These are phyloP conservation scores for Schizaphis graminum DNA, from an alignment of 2,888 invertebrate genomes.

Conservation along the genomic window DNA sequence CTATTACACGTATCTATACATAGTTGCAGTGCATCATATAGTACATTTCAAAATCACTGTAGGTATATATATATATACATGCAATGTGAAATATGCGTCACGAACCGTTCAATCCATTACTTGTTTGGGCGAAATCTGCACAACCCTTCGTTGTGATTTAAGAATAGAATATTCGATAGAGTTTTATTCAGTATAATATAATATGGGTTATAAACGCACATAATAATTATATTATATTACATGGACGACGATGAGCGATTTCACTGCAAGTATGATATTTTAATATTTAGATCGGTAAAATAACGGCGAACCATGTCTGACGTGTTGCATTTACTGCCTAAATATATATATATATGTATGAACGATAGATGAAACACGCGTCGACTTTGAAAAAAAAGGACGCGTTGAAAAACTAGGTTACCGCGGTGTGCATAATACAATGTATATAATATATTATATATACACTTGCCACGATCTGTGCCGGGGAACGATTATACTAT, in stretches of 20 bases:
- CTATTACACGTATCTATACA: neutral
- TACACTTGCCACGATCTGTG: slow-evolving; percentile 12
- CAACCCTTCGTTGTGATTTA: neutral
- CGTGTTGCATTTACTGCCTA: neutral
- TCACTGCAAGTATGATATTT: neutral
- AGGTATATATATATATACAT: neutral
- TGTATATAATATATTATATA: neutral
- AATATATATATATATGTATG: neutral
- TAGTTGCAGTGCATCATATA: neutral
- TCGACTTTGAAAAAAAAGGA: slow-evolving; percentile 7
- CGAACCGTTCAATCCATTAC: neutral
- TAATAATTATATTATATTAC: neutral
- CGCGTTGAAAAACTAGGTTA: neutral
- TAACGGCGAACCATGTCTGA: neutral
- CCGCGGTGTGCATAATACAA: neutral
- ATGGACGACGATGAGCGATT: neutral
- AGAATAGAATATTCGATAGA: neutral
- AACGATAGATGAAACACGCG: neutral
- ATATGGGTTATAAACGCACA: too few relatives aligned
- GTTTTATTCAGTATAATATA: neutral
- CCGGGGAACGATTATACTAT: neutral
- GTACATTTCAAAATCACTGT: neutral
- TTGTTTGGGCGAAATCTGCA: neutral
- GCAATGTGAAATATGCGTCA: neutral
- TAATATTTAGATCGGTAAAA: slow-evolving; percentile 2